Percentiles rank a stretch among this genome's conserved stretches.
phyloP scores from a whole-genome alignment of 2,888 invertebrate genomes.

The Pristionchus arcanus region DNA sequence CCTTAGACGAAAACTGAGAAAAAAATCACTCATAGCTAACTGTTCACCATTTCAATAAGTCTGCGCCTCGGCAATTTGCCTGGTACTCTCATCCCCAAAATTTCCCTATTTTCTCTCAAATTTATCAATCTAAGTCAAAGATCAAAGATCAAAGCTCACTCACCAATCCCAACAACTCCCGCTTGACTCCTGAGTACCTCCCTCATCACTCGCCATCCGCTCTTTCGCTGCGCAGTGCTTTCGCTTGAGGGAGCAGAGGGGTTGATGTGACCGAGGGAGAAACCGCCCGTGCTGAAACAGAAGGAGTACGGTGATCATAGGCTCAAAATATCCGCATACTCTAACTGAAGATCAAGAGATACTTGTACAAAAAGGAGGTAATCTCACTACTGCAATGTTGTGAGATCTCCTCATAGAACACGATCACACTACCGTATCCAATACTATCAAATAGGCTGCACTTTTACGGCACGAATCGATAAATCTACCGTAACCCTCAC shows the following conservation, averaged over 20 bases:
- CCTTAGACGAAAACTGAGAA: too few relatives aligned
- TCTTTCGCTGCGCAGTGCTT: constrained; percentile 57
- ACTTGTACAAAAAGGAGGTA: too few relatives aligned
- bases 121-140: neutral
- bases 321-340: too few relatives aligned
- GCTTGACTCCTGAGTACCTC: neutral
- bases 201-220: constrained; percentile 61
- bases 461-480: too few relatives aligned
- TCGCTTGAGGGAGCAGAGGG: constrained; percentile 56
- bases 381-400: too few relatives aligned
- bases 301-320: neutral
- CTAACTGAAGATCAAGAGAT: too few relatives aligned
- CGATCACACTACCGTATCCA: too few relatives aligned
- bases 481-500: neutral
- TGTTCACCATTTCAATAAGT: neutral
- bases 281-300: constrained; percentile 64
- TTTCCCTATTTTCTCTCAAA: neutral
- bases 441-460: too few relatives aligned
- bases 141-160: constrained; percentile 51
- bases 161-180: neutral
- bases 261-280: constrained; percentile 67
- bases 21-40: too few relatives aligned
- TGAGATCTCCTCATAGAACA: too few relatives aligned
- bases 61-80: neutral
- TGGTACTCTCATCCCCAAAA: neutral